Evolutionary conservation across 1,140 invertebrate genomes (phyloP).

Genomic region (Drosophila pruinosa): DNA sequence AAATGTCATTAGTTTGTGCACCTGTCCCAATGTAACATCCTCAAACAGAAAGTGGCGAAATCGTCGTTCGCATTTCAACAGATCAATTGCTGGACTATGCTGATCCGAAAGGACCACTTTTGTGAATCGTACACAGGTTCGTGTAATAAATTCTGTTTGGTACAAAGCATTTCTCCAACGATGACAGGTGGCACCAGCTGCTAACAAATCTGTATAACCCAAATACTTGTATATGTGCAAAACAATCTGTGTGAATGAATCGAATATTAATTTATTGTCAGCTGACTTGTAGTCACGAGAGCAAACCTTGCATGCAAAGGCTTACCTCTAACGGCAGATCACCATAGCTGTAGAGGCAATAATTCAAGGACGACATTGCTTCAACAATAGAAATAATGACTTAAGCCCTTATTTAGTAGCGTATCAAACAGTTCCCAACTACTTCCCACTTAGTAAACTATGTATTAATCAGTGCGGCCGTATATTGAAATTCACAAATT

Average conservation of each 20-base stretch:
- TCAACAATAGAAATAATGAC: not conserved
- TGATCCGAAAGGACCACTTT: constrained; percentile 84
- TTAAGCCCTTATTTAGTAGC: constrained; percentile 11
- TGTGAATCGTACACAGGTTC: constrained; percentile 84
- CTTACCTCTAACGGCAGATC: constrained; percentile 80
- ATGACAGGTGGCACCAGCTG: constrained; percentile 85
- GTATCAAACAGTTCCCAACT: constrained; percentile 29
- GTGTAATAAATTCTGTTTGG: constrained; percentile 84
- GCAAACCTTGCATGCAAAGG: not conserved
- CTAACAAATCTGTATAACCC: constrained; percentile 85
- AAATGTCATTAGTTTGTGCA: constrained; percentile 79
- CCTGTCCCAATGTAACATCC: constrained; percentile 85
- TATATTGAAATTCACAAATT: constrained; percentile 11
- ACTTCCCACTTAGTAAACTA: constrained; percentile 33
- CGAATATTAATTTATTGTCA: constrained; percentile 46
- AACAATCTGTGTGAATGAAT: constrained; percentile 84
- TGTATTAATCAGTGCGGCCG: constrained; percentile 34
- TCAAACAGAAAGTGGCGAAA: constrained; percentile 85
- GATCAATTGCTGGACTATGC: constrained; percentile 82
- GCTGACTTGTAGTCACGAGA: constrained; percentile 58
- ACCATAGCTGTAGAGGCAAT: constrained; percentile 51
- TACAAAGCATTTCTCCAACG: constrained; percentile 86
- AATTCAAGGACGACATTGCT: constrained; percentile 54
- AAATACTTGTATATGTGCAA: constrained; percentile 86
- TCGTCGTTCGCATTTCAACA: constrained; percentile 83